Base-by-base conservation (phyloP, 2,797 vertebrate species). In the Onychomys leucogaster region DNA sequence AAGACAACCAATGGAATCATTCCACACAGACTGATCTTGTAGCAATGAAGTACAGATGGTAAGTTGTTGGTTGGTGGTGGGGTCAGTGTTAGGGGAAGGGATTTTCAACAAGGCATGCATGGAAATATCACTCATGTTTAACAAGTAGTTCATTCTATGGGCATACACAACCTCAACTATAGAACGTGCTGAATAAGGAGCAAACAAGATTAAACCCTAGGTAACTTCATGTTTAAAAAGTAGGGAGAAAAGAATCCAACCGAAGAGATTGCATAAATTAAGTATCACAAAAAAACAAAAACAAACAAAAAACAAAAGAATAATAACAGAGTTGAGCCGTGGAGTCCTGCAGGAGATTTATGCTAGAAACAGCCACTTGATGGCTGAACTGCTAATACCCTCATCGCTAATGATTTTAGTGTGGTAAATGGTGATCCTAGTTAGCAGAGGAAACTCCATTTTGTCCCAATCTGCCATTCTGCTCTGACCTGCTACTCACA, bases 301-400 rank as follows among this genome's bases (percentile, higher is more conserved):
- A n/a, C n/a, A n/a, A n/a, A n/a, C n/a, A n/a, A n/a, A n/a, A 94
- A 67, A n/a, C 29, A 90, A 92, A 37, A 91, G 25, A 25, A 16
- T 61, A 91, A 27, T 10, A 89, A 67, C 5, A 61, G 32, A 92
- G 0, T 73, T n/a, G 88, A 52, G 6, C 14, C 88, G 16, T 75
- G 32, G 67, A 95, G 89, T 41, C 14, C 23, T 91, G 7, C 29
- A 83, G 49, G 61, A 57, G 52, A 89, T 17, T 82, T 87, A 75
- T 2, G 6, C 11, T 89, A 84, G 14, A 94, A 76, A 43, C 12
- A 55, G 57, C 6, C 4, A 59, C 25, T 69, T 69, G 13, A 59
- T 46, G 55, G 57, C 4, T 92, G 25, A 13, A 87, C 73, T 65
- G 13, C 71, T 89, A 52, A 91, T 89, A 25, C n/a, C 10, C 19